Evolutionary conservation across 2,797 vertebrate genomes (phyloP), one percentile per base, ranked within the genome.

Genomic region (Poeciliopsis presidionis): DNA sequence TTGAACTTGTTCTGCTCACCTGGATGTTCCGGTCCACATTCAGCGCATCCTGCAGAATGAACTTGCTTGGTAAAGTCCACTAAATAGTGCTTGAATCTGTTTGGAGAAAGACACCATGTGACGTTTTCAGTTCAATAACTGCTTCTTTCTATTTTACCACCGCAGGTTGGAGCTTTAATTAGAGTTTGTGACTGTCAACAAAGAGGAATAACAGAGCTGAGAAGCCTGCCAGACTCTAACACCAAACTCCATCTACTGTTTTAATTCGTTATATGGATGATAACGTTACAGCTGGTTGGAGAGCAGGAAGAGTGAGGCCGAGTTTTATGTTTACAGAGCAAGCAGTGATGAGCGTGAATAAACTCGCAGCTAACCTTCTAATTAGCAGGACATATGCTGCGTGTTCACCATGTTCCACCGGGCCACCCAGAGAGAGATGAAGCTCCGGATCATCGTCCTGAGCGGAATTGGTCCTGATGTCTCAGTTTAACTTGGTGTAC

Each of bases 301-400:
- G 77, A 14, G 36, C 71, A 33, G 73, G 79, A 81, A 83, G 79
- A 72, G 73, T 57, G 76, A 80, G 69, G 76, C 70, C 73, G 80
- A 73, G 75, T 81, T 87, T 87, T 59, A 81, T 65, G 74, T 47
- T 82, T 63, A 77, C 30, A 36, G 70, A 59, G 63, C 46, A 43
- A 67, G 69, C 76, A 25, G 72, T 14, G 43, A 76, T 55, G 75
- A 72, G 47, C 11, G 65, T 51, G 63, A 71, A 74, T 25, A 39
- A 84, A 82, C 39, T 57, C 51, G 71, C 45, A 28, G 53, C 25
- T n/a, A 33, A 63, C 47, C 72, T 81, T 83, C 81, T 87, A 86
- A 93, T 91, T 74, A 89, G 22, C 51, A 41, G 45, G 30, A 73
- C 77, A 72, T 82, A 71, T 86, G 81, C 76, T 86, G 81, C 86